These are phyloP conservation scores for Hestina assimilis DNA, from an alignment of 1,140 invertebrate genomes.

Conservation along the genomic window DNA sequence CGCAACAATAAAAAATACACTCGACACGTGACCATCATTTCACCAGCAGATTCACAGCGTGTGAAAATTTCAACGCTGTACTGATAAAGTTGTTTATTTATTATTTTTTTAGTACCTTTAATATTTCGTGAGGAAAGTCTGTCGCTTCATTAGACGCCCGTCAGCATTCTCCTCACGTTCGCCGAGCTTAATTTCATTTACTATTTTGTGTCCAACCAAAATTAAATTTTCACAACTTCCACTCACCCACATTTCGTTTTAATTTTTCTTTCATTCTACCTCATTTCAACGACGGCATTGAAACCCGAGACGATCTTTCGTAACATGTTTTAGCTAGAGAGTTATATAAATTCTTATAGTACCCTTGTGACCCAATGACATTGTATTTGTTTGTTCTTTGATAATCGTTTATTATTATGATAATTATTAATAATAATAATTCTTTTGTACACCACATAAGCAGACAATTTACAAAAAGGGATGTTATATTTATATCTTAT, in stretches of 20 bases:
- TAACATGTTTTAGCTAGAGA: no score
- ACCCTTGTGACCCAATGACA: no score
- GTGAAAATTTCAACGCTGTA: conserved; percentile 1
- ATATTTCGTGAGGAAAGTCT: conserved; percentile 14
- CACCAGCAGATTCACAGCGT: not conserved
- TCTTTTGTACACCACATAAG: no score
- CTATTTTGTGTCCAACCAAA: conserved; percentile 47
- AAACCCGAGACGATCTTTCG: no score
- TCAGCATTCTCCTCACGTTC: conserved; percentile 40
- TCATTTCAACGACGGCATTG: no score
- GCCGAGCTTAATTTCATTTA: conserved; percentile 48
- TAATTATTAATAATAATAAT: no score
- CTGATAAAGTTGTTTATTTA: conserved; percentile 24
- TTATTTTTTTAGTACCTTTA: conserved; percentile 23
- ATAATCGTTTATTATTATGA: no score
- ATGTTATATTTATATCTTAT: no score
- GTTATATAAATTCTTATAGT: no score
- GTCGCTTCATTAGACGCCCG: conserved; percentile 16
- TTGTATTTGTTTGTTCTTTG: no score
- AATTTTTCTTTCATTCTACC: conserved; percentile 25
- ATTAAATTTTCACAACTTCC: conserved; percentile 44
- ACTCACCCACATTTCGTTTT: conserved; percentile 25
- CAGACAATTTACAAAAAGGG: no score
- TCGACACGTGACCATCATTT: conserved; percentile 1
- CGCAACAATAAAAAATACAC: no score